These are phyloP conservation scores for Chelonoidis abingdonii DNA, from an alignment of 2,113 vertebrate genomes.

Conservation along the genomic window DNA sequence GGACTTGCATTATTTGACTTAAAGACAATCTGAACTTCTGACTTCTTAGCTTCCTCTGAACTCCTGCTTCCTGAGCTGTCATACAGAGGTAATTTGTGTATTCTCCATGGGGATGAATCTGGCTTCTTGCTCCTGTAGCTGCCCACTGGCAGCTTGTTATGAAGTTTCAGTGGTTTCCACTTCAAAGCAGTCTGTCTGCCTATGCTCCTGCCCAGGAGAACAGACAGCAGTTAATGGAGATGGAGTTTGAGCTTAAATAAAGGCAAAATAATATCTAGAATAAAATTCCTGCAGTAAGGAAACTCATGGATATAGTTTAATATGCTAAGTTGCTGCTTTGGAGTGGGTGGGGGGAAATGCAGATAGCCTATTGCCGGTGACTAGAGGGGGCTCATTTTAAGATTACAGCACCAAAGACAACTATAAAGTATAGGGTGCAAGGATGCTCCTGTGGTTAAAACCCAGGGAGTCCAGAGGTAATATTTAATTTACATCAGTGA, in stretches of 20 bases:
- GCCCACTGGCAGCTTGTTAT: neutral
- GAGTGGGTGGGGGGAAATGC: neutral
- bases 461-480: neutral
- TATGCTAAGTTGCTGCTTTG: neutral
- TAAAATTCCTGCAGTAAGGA: neutral
- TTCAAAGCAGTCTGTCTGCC: neutral
- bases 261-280: neutral
- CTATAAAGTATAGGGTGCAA: neutral
- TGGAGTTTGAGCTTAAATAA: neutral
- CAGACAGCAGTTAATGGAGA: neutral
- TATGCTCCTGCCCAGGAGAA: neutral
- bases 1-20: neutral
- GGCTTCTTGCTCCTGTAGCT: neutral
- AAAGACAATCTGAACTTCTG: neutral
- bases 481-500: fast-evolving
- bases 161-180: neutral
- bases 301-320: neutral
- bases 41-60: conserved; percentile 11
- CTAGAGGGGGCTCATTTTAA: neutral
- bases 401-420: neutral
- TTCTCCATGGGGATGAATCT: neutral
- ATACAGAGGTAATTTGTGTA: neutral
- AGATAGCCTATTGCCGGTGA: neutral
- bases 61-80: neutral
- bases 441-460: neutral